Evolutionary conservation across 2,888 invertebrate genomes (phyloP), one percentile per base, ranked within the genome.

Genomic region (Rhagophthalmus giganteus): DNA sequence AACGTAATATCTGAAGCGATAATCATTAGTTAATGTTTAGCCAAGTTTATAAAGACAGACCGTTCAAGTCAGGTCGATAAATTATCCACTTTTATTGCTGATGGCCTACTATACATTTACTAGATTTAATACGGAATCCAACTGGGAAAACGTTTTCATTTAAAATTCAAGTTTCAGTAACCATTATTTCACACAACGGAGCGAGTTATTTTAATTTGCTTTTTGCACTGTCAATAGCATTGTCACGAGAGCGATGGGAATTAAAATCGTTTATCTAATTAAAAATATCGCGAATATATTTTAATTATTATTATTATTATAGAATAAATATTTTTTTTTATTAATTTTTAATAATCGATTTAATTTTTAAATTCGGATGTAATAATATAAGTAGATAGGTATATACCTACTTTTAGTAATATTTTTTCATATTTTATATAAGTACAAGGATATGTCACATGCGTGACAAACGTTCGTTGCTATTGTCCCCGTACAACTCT

Each of bases 21-120:
- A 46, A 47, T 40, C 39, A 47, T 47, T 47, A 47, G 39, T 39
- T 39, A 47, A 38, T 47, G 47, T 32, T 47, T 37, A 34, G 24
- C 14, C 10, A 38, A 46, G 37, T 35, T 37, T 46, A 28, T 37
- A 37, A 16, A 37, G 46, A 46, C 46, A 28, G 31, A 27, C 13
- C 15, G 35, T 35, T 30, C 38, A 30, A 38, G 46, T 30, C 25
- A 15, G 25, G 12, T 37, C 37, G 30, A 46, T 46, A 46, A 46
- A 38, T 37, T 46, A 46, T 30, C 16, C 46, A 16, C 31, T 28
- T 46, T 46, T 46, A 46, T 46, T 46, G 20, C 46, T 26, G 37
- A 28, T 25, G n/a, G 20, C 37, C 35, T 26, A 20, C 31, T 37
- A 26, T 38, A 31, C 25, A 13, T 38, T 37, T 20, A 20, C 28